Conservation (phyloP, 2,113 vertebrate species). For the Chloroceryle aenea region DNA sequence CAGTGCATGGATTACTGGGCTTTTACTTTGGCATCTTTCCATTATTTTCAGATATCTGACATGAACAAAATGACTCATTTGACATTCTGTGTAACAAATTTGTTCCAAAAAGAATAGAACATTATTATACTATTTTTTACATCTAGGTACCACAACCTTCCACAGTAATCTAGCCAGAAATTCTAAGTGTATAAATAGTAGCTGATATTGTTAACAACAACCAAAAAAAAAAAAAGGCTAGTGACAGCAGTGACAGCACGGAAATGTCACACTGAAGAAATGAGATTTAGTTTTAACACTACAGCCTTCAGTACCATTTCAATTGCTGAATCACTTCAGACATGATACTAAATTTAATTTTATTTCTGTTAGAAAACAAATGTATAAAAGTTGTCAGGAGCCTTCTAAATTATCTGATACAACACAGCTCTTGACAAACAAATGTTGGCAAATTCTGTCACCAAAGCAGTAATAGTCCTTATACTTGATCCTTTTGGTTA, state of each 20-base stretch:
- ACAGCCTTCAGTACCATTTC: constrained; percentile 24
- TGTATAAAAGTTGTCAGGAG: neutral
- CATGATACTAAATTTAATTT: constrained; percentile 29
- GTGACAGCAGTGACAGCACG: constrained; percentile 37
- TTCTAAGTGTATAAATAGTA: constrained; percentile 80
- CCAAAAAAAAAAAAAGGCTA: constrained; percentile 34
- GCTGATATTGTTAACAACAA: constrained; percentile 50
- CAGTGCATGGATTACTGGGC: constrained; percentile 85
- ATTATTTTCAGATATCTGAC: constrained; percentile 86
- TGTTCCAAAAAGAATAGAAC: constrained; percentile 82
- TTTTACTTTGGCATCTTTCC: constrained; percentile 82
- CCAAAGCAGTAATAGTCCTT: neutral
- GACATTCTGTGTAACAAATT: constrained; percentile 85
- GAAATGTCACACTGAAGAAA: constrained; percentile 50
- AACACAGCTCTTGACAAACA: constrained; percentile 1
- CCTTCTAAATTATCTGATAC: neutral
- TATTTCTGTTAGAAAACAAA: neutral
- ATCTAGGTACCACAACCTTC: constrained; percentile 76
- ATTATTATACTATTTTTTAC: constrained; percentile 84
- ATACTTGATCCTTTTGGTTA: neutral
- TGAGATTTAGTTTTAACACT: constrained; percentile 12
- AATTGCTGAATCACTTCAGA: constrained; percentile 55
- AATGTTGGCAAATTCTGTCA: neutral
- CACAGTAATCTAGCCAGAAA: constrained; percentile 79
- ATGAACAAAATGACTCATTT: constrained; percentile 83